Evolutionary conservation across 2,888 invertebrate species (phyloP), one percentile per base, ranked within the genome.

Genomic region (Amblyjoppa proteus): DNA sequence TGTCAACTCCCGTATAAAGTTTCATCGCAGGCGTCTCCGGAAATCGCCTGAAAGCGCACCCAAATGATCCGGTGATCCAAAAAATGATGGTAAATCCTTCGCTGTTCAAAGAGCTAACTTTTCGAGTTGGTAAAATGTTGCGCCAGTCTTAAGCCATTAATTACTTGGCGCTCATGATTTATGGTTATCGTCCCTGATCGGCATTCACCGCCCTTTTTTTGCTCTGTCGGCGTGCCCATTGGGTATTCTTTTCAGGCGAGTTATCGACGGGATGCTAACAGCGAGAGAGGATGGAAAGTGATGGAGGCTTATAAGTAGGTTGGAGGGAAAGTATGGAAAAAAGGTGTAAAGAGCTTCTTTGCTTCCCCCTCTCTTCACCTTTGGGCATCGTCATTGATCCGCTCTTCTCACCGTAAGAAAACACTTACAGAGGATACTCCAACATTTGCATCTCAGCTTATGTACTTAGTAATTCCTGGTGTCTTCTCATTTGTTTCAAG

Each of bases 381-480:
- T 58, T 13, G 64, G 41, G 51, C 25, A 31, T 56, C 69, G 28
- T 41, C 49, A 25, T 41, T 68, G 56, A 56, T 51, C 34, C 28
- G 58, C 68, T 83, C 58, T 25, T 28, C 16, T n/a, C 49, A 38
- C 61, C 58, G 64, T 58, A 70, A 56, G 76, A 70, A 74, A 80
- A 76, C 76, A 70, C 76, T 80, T 70, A 80, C 80, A 70, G 71
- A 85, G 71, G 61, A 79, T 51, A 31, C 79, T 76, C 82, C 71
- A 76, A 85, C 80, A 85, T 85, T 83, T 85, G 79, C 82, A 82
- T 85, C 82, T 66, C 20, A 68, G 68, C 75, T 0, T 16, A 41
- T 82, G 71, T 82, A 82, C 71, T 78, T 53, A 71, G 75, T 68
- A 68, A 76, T 76, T 61, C 16, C 28, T 28, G 38, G 5, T 16